phyloP scores from a whole-genome alignment of 2,797 vertebrate genomes.

The Betta splendens region DNA sequence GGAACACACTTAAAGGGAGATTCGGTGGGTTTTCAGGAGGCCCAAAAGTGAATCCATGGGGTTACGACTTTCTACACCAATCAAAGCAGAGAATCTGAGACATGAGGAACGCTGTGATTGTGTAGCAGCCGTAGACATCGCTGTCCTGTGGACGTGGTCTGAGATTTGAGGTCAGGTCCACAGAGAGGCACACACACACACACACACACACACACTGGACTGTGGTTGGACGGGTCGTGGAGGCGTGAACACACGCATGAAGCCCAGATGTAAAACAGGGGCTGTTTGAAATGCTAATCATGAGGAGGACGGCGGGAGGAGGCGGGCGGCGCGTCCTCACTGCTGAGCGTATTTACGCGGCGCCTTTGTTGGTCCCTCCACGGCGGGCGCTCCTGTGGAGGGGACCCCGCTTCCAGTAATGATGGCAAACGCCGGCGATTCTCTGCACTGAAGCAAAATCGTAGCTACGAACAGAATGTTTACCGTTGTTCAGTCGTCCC shows the following conservation, averaged over 20 bases:
- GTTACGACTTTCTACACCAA: slow-evolving; percentile 43
- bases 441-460: slow-evolving; percentile 60
- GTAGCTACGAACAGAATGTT: slow-evolving; percentile 50
- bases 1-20: slow-evolving; percentile 69
- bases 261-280: slow-evolving; percentile 76
- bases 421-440: slow-evolving; percentile 57
- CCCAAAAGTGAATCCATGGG: slow-evolving; percentile 56
- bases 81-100: slow-evolving; percentile 52
- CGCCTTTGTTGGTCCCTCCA: slow-evolving; percentile 74
- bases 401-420: slow-evolving; percentile 58
- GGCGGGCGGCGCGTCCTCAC: slow-evolving; percentile 65
- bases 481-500: slow-evolving; percentile 52
- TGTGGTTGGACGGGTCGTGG: slow-evolving; percentile 67
- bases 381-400: slow-evolving; percentile 70
- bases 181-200: slow-evolving; percentile 26
- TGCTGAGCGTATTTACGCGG: slow-evolving; percentile 74
- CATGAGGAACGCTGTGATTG: slow-evolving; percentile 62
- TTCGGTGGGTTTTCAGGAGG: slow-evolving; percentile 69
- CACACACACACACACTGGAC: slow-evolving; percentile 37
- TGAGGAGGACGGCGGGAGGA: slow-evolving; percentile 54
- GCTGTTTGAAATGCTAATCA: slow-evolving; percentile 83
- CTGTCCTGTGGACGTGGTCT: slow-evolving; percentile 26
- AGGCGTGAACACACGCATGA: slow-evolving; percentile 70
- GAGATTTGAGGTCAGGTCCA: slow-evolving; percentile 60
- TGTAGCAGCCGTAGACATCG: slow-evolving; percentile 50